Base-by-base conservation (phyloP, 2,113 vertebrate species). In the Brachyistius frenatus region DNA sequence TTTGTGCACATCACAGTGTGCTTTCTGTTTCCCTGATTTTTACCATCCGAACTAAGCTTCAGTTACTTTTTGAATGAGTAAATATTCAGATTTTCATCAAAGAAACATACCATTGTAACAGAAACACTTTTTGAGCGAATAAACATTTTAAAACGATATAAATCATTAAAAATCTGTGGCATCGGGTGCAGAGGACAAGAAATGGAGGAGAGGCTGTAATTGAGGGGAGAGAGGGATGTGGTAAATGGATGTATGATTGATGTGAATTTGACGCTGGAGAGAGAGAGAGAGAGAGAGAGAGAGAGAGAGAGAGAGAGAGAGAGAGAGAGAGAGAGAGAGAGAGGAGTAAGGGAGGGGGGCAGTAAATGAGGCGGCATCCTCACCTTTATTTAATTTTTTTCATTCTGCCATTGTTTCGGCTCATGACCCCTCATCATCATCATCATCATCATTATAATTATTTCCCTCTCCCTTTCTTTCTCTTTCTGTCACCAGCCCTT, bases 191-290 rank as follows among this genome's bases (percentile, higher is more conserved):
- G 63, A 69, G 54, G 61, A 81, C 61, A 73, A 78, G 84, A 83
- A 81, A 85, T 55, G 73, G 75, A 88, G 69, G 54, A 16, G 79
- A 50, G 87, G 44, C 37, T 66, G 41, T 84, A 86, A 89, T 79
- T 85, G 85, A 87, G 81, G 79, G 79, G 69, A 86, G 76, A 84
- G 85, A 86, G 63, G 71, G 62, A 86, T 54, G 76, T 77, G 77
- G 41, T 83, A 88, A 91, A 91, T 83, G 81, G 84, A 86, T 73
- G 80, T 32, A 63, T 85, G 86, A 93, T 88, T 86, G 84, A 89
- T 90, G 85, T 54, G 50, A 83, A 32, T 80, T 88, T 80, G 82
- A 76, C 0, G 66, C 73, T 76, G 39, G 37, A n/a, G 58, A 41
- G 66, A 65, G 62, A 73, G 54, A 75, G 31, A 69, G 50, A 55